A percentile compares a stretch with the other conserved stretches of the same genome.
Conservation (phyloP, 2,113 vertebrate species). For the Thunnus thynnus region DNA sequence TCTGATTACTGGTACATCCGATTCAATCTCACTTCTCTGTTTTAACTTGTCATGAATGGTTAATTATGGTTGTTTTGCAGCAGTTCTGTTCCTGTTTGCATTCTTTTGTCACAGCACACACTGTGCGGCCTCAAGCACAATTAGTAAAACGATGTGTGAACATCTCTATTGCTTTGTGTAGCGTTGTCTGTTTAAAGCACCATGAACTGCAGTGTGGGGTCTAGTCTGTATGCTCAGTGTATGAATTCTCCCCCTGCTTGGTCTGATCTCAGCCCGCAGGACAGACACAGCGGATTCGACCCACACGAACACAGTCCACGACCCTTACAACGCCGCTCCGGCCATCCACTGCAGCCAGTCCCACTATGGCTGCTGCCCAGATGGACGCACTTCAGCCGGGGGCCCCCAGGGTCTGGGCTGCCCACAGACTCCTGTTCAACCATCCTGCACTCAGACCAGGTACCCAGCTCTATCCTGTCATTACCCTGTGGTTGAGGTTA, state of each 20-base stretch:
- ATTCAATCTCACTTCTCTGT: neutral
- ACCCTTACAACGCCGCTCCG: constrained; percentile 59
- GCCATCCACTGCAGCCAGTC: constrained; percentile 78
- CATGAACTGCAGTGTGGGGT: neutral
- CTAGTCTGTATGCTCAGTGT: constrained; percentile 5
- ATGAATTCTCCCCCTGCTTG: neutral
- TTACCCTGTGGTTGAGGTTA: constrained; percentile 3
- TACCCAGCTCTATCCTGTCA: constrained; percentile 43
- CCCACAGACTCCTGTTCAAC: constrained; percentile 28
- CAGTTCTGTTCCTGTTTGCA: neutral
- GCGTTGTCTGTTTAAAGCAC: neutral
- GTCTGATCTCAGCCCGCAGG: constrained; percentile 43
- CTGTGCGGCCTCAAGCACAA: constrained; percentile 8
- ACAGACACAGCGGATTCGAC: constrained; percentile 44
- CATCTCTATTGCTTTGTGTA: neutral
- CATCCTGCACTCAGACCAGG: constrained; percentile 76
- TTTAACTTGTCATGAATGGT: neutral
- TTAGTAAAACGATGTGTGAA: constrained; percentile 17
- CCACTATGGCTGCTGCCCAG: constrained; percentile 76
- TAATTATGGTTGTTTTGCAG: neutral
- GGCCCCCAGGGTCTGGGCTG: constrained; percentile 69
- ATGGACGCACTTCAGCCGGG: constrained; percentile 64
- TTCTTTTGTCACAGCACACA: neutral
- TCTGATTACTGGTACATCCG: neutral
- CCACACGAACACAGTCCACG: constrained; percentile 61